phyloP scores from a whole-genome alignment of 2,113 vertebrate species.

The Pipra filicauda region DNA sequence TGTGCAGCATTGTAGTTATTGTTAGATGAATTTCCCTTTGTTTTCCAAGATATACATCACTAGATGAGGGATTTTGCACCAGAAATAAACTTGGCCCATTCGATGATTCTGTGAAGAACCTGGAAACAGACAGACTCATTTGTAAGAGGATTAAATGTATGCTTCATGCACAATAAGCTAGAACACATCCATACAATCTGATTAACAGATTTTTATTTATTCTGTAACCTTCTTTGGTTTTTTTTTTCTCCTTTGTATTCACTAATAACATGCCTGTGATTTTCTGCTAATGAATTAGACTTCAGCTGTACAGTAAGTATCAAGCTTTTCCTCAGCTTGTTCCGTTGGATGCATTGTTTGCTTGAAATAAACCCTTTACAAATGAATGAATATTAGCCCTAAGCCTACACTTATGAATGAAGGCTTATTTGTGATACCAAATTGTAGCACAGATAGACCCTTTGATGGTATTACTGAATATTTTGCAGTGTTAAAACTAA shows the following conservation, averaged over 20 bases:
- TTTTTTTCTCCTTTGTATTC: neutral
- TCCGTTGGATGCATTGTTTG: neutral
- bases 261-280: neutral
- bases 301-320: neutral
- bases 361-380: neutral
- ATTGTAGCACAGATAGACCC: neutral
- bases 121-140: neutral
- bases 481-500: neutral
- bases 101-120: neutral
- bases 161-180: neutral
- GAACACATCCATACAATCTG: neutral
- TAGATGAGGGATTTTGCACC: neutral
- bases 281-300: neutral
- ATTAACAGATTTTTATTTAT: neutral
- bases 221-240: neutral
- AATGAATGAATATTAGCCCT: neutral
- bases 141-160: neutral
- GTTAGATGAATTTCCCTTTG: neutral
- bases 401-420: neutral
- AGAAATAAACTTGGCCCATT: neutral
- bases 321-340: neutral
- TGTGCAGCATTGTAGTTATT: fast-evolving
- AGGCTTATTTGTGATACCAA: neutral
- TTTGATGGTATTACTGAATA: neutral
- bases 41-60: neutral